phyloP scores from a whole-genome alignment of 1,140 invertebrate species.

The Zaprionus ornatus region DNA sequence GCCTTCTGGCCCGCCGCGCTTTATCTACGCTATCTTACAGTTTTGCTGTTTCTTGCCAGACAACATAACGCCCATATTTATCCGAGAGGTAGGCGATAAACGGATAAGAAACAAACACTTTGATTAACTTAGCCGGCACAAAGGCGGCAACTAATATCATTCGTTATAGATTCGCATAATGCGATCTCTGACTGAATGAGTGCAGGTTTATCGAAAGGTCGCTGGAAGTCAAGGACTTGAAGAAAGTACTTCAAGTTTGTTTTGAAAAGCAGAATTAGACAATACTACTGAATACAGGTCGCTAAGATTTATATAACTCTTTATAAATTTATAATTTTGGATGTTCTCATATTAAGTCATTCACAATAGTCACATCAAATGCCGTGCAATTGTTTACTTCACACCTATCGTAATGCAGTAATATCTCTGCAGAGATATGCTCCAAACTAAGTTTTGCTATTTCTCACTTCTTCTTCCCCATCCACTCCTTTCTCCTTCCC shows the following conservation, averaged over 20 bases:
- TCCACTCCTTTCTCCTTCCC: neutral
- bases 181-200: neutral
- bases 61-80: slow-evolving; percentile 49
- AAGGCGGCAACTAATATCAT: neutral
- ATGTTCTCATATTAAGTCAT: neutral
- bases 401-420: slow-evolving; percentile 4
- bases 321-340: neutral
- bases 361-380: neutral
- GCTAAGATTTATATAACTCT: no score
- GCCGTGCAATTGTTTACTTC: neutral
- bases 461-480: neutral
- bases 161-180: neutral
- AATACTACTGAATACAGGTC: no score
- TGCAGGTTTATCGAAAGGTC: neutral
- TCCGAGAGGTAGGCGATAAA: slow-evolving; percentile 60
- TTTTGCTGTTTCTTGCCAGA: slow-evolving; percentile 60
- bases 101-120: slow-evolving; percentile 14
- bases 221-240: neutral
- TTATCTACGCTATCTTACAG: slow-evolving; percentile 54
- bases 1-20: neutral
- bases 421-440: neutral
- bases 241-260: neutral
- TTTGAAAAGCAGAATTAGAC: neutral
- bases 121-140: slow-evolving; percentile 5
- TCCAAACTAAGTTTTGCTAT: neutral